Base-by-base conservation (phyloP, 2,797 vertebrate genomes). In the Erethizon dorsatum region DNA sequence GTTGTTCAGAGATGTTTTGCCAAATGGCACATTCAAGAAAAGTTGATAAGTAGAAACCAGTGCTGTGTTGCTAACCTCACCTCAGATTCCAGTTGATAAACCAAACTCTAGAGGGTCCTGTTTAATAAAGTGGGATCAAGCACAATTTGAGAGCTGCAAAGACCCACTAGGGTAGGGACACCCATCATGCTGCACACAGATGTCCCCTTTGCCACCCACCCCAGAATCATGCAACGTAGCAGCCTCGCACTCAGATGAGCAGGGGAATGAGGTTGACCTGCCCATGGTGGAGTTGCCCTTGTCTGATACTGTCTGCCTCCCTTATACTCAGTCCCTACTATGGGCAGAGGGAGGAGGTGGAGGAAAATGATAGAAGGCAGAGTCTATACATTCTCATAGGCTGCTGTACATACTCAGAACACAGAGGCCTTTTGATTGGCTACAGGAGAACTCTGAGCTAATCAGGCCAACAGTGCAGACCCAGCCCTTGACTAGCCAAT, bases 361-460 rank as follows among this genome's bases (percentile, higher is more conserved):
- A 94, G 24, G 50, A 78, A 83, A 94, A 71, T 65, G 78, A 85
- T 83, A 78, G n/a, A 84, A 73, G 9, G 33, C 50, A 71, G 47
- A 83, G n/a, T 90, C 37, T 96, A 85, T 0, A 92, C 5, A 78
- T 20, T 91, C 82, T 12, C n/a, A 90, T 41, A 94, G 61, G 33
- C n/a, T 83, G 14, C 47, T 77, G 33, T 12, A 73, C 3, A 54
- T 73, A 67, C 56, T 88, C 61, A 77, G 82, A 95, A 69, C 14
- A 11, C 78, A 54, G 33, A 13, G 45, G 22, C 57, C 63, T 61
- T 93, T 91, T 73, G 47, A 82, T 45, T 54, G 52, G 31, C 65
- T 67, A 90, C 52, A 10, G 1, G 45, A 79, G 61, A 91, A 78
- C 28, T 75, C 88, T 26, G 6, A 24, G 65, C 14, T 92, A 88